Evolutionary conservation across 2,888 invertebrate genomes (phyloP), one percentile per base, ranked within the genome.

Genomic region (Pristionchus exspectatus): DNA sequence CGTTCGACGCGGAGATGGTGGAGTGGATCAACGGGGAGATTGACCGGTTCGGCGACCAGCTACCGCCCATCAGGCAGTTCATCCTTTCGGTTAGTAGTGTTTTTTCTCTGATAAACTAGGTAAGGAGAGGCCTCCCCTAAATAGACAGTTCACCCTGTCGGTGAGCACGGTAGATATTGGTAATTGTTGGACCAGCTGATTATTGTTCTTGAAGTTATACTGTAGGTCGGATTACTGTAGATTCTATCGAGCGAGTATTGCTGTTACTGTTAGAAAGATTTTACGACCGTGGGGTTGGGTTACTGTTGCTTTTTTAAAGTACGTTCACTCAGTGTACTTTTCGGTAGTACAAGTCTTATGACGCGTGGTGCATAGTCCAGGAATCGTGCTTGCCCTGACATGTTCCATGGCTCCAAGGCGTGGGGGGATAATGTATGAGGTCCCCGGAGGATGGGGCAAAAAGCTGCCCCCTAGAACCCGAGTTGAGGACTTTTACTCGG

Each of bases 1-100:
- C 90, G 16, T 92, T 94, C 88, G 94, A 94, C 89, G 87, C 84
- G 24, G 90, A 90, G 16, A 92, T 93, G 92, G 92, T 93, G 4
- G 92, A 92, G 16, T 93, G 93, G 92, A 91, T 93, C 38, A 90
- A 94, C 77, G 92, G 91, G n/a, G 92, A 93, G 85, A 92, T 94
- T 74, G 94, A 94, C 87, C 90, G 92, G 83, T 94, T 91, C 86
- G 94, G 93, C 21, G 94, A 94, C 44, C 91, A 91, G n/a, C 63
- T 93, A 4, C 94, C 94, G 12, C 90, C 92, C 12, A 90, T 94
- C 50, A 87, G 92, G n/a, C 93, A 93, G 89, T 94, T 94, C 89
- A 94, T 94, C 81, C 91, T 94, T 3, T 92, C 93, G 38, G 93
- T 92, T 44, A 84, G 89, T 54, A 54, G 83, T 16, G 9, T 21